phyloP scores from a whole-genome alignment of 2,797 vertebrate species.

The Pantherophis vulpinus region DNA sequence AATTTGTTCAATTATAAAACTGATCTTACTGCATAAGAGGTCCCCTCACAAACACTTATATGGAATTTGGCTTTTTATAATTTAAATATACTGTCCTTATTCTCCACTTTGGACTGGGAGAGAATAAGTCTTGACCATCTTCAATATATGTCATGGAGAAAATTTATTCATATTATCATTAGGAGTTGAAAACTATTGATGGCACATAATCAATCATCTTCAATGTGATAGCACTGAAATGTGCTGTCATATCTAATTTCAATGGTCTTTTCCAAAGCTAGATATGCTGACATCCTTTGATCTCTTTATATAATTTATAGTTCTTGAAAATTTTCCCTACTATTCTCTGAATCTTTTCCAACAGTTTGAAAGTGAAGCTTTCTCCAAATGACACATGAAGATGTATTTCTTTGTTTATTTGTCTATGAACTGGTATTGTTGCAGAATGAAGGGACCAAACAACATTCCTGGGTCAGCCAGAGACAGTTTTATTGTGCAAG shows the following conservation, averaged over 20 bases:
- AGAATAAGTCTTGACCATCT: not conserved
- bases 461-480: no score
- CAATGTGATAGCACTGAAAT: not conserved
- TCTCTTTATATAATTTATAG: not conserved
- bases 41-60: not conserved
- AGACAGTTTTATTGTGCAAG: no score
- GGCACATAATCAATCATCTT: not conserved
- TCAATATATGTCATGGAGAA: not conserved
- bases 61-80: not conserved
- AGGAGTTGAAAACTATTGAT: not conserved
- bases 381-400: not conserved
- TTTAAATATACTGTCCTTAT: not conserved
- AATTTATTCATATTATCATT: not conserved
- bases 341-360: not conserved
- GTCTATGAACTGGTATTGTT: not conserved
- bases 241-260: not conserved
- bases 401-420: not conserved
- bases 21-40: not conserved
- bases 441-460: no score
- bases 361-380: not conserved
- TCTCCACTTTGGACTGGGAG: not conserved
- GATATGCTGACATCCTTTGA: not conserved
- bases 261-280: not conserved
- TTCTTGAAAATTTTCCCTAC: not conserved
- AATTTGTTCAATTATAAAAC: not conserved